Evolutionary conservation across 2,113 vertebrate species (phyloP).

Genomic region (Eidolon helvum): DNA sequence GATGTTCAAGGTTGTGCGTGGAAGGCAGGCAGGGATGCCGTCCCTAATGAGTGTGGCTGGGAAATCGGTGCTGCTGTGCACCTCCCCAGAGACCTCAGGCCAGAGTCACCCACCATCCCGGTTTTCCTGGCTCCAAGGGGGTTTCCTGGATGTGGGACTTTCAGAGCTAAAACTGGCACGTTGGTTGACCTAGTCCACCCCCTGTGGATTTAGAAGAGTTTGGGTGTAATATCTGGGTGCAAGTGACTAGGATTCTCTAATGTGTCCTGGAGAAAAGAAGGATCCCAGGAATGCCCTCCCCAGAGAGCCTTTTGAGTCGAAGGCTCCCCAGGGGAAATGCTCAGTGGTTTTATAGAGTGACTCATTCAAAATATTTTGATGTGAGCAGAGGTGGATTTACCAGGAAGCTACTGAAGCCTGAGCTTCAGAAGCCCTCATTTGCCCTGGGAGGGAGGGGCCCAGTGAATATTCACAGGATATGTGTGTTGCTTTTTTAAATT

Average conservation of each 20-base stretch:
- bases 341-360: not conserved
- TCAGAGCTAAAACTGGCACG: not conserved
- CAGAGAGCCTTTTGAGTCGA: not conserved
- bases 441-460: not conserved
- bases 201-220: not conserved
- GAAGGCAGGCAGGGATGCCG: not conserved
- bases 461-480: not conserved
- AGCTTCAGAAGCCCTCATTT: not conserved
- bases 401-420: not conserved
- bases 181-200: not conserved
- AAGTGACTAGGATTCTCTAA: not conserved
- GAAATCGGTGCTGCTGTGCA: not conserved
- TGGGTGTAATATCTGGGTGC: not conserved
- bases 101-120: rapidly evolving
- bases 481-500: not conserved
- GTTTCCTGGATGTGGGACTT: rapidly evolving
- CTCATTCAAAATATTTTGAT: not conserved
- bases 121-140: not conserved
- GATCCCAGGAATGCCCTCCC: not conserved
- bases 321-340: not conserved
- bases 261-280: not conserved
- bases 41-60: not conserved
- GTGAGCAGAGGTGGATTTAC: not conserved
- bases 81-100: not conserved
- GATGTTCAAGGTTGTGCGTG: not conserved